Conservation (phyloP, 2,797 vertebrate species). For the Acipenser oxyrinchus region DNA sequence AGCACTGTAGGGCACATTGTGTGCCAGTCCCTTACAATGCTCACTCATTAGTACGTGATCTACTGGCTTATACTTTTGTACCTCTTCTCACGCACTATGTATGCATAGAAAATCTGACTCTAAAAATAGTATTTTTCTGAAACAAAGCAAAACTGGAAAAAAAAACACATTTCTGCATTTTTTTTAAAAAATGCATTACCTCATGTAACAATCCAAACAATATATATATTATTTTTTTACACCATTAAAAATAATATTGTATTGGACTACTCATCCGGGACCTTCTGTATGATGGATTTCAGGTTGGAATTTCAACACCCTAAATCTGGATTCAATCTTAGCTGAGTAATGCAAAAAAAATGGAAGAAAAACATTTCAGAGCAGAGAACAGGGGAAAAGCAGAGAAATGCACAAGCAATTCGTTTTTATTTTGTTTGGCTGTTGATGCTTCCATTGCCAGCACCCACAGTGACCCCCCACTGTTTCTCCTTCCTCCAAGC, state of each 20-base stretch:
- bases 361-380: not conserved
- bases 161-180: too few relatives aligned
- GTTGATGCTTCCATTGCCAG: constrained; percentile 2
- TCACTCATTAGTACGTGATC: not conserved
- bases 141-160: too few relatives aligned
- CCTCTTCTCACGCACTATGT: not conserved
- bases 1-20: not conserved
- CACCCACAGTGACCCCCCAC: constrained; percentile 9
- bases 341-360: not conserved
- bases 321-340: constrained; percentile 1
- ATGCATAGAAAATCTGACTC: too few relatives aligned
- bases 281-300: not conserved
- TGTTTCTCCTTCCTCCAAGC: constrained; percentile 4
- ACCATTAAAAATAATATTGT: not conserved
- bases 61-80: constrained; percentile 4
- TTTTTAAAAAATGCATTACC: too few relatives aligned
- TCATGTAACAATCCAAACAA: too few relatives aligned
- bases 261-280: not conserved
- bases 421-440: constrained; percentile 7
- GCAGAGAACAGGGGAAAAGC: not conserved
- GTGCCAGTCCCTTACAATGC: not conserved
- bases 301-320: not conserved
- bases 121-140: too few relatives aligned
- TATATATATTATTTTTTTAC: too few relatives aligned
- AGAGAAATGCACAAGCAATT: not conserved